Evolutionary conservation across 1,140 invertebrate genomes (phyloP).

Genomic region (Aethina tumida): DNA sequence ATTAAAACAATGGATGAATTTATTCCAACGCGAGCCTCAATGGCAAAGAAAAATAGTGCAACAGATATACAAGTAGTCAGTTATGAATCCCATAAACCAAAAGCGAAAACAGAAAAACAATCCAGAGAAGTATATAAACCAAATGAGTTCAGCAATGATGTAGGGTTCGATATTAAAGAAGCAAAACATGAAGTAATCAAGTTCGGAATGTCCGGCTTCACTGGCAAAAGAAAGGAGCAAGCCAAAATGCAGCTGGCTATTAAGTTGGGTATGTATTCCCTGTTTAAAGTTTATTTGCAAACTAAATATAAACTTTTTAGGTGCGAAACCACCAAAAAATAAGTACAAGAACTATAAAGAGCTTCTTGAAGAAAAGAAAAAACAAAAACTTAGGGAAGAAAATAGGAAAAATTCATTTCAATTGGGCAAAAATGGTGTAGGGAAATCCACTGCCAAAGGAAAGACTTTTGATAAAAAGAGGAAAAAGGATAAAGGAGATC

Average conservation of each 20-base stretch:
- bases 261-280: slow-evolving; percentile 41
- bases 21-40: slow-evolving; percentile 43
- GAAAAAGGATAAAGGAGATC: slow-evolving; percentile 19
- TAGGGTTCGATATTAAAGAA: slow-evolving; percentile 47
- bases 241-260: slow-evolving; percentile 49
- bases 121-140: slow-evolving; percentile 2
- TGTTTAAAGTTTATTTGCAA: slow-evolving; percentile 4
- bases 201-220: slow-evolving; percentile 51
- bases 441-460: slow-evolving; percentile 37
- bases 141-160: slow-evolving; percentile 17
- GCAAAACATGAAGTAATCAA: slow-evolving; percentile 51
- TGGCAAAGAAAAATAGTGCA: slow-evolving; percentile 37
- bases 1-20: too few relatives aligned
- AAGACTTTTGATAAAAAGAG: slow-evolving; percentile 33
- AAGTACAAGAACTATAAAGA: slow-evolving; percentile 48
- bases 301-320: slow-evolving; percentile 26
- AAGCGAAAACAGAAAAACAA: slow-evolving; percentile 17
- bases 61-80: slow-evolving; percentile 39
- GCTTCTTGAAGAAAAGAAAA: slow-evolving; percentile 34
- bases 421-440: slow-evolving; percentile 39
- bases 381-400: slow-evolving; percentile 32
- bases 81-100: slow-evolving; percentile 44
- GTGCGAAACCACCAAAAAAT: slow-evolving; percentile 50
- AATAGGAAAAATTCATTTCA: slow-evolving; percentile 37
- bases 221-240: slow-evolving; percentile 43